phyloP scores from a whole-genome alignment of 2,113 vertebrate species.

The Anarrhichthys ocellatus region DNA sequence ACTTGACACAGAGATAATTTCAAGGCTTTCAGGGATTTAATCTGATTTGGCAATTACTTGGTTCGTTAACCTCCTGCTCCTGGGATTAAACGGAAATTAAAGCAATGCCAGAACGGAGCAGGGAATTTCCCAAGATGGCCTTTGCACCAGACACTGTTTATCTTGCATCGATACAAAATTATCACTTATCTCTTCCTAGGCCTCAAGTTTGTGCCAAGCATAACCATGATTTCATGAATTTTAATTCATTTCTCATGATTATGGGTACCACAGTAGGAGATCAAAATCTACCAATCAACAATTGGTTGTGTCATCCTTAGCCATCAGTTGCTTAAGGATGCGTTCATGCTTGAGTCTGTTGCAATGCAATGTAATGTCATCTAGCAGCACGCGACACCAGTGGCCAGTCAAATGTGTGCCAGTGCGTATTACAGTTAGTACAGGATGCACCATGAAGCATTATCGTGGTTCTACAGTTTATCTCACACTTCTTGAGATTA shows the following conservation, averaged over 20 bases:
- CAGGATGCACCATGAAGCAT: background rate
- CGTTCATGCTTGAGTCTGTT: background rate
- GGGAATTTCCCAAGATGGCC: slow-evolving; percentile 68
- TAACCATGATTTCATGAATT: background rate
- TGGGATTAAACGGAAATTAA: slow-evolving; percentile 75
- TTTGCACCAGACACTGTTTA: slow-evolving; percentile 45
- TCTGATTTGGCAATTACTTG: slow-evolving; percentile 79
- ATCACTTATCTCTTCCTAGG: slow-evolving; percentile 33
- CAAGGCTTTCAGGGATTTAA: slow-evolving; percentile 68
- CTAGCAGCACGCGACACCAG: background rate
- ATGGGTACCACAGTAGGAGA: background rate
- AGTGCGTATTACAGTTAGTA: background rate
- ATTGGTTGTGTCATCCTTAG: background rate
- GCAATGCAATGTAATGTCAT: background rate
- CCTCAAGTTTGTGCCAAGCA: background rate
- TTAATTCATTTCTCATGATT: background rate
- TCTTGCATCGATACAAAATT: slow-evolving; percentile 41
- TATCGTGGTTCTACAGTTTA: background rate
- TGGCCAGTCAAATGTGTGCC: background rate
- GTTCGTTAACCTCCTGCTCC: slow-evolving; percentile 73
- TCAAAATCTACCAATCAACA: background rate
- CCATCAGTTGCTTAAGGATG: background rate
- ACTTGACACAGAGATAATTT: slow-evolving; percentile 69
- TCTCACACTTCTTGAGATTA: background rate
- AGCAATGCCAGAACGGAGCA: slow-evolving; percentile 46